phyloP scores from a whole-genome alignment of 2,797 vertebrate genomes.

The Loriculus beryllinus region DNA sequence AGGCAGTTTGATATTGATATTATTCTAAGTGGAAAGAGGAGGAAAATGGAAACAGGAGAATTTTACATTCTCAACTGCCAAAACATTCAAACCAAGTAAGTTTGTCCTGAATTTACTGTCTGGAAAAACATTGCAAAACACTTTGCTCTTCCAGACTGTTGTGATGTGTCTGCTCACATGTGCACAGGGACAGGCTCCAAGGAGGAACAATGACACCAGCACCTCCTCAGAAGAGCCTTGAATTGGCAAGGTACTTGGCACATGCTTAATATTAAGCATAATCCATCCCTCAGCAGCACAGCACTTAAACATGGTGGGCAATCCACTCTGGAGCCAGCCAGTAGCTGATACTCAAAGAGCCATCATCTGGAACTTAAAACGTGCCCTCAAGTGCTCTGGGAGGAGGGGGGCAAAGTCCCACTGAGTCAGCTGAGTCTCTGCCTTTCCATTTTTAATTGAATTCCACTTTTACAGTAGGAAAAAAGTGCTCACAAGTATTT shows the following conservation, averaged over 20 bases:
- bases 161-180: not conserved
- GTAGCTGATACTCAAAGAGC: not conserved
- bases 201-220: not conserved
- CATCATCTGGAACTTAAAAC: not conserved
- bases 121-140: not conserved
- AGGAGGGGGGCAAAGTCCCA: slow-evolving; percentile 3
- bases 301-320: not conserved
- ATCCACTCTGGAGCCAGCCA: not conserved
- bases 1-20: not conserved
- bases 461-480: not conserved
- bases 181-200: not conserved
- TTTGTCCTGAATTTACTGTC: slow-evolving; percentile 17
- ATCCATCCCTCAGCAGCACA: not conserved
- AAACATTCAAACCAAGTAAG: not conserved
- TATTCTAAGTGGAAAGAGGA: not conserved
- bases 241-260: not conserved
- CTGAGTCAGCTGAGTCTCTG: not conserved
- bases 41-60: not conserved
- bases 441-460: slow-evolving; percentile 10
- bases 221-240: not conserved
- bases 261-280: not conserved
- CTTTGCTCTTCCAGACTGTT: slow-evolving; percentile 7
- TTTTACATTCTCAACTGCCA: not conserved
- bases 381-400: not conserved
- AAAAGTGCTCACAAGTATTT: not conserved